Evolutionary conservation across 2,888 invertebrate genomes (phyloP).

Genomic region (Mesorhabditis belari): DNA sequence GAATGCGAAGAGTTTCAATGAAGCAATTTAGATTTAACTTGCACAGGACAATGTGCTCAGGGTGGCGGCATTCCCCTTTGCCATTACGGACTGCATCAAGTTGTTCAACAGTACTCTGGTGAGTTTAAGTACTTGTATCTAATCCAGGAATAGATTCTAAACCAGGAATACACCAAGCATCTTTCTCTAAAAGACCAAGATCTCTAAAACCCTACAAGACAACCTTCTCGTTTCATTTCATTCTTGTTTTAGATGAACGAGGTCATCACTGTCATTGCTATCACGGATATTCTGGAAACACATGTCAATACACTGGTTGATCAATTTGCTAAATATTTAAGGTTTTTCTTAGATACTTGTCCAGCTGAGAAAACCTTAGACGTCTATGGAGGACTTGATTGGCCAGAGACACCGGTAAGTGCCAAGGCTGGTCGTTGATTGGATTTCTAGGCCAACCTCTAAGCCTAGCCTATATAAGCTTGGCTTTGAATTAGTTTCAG

Average conservation of each 20-base stretch:
- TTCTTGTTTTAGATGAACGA: not conserved
- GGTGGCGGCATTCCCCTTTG: constrained; percentile 46
- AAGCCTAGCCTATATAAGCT: too few species aligned
- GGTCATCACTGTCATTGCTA: constrained; percentile 47
- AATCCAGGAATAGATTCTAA: too few species aligned
- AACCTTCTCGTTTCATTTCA: too few species aligned
- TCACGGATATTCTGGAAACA: constrained; percentile 41
- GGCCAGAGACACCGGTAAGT: constrained; percentile 37
- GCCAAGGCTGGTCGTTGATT: too few species aligned
- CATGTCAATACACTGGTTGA: constrained; percentile 34
- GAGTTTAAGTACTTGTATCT: too few species aligned
- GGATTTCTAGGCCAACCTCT: too few species aligned
- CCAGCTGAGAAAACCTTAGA: constrained; percentile 37
- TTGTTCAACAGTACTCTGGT: constrained; percentile 22
- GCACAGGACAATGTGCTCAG: constrained; percentile 39
- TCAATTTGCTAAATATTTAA: not conserved
- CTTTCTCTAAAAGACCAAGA: too few species aligned
- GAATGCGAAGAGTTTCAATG: not conserved
- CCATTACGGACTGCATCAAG: constrained; percentile 32
- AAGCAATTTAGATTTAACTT: constrained; percentile 35
- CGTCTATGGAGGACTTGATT: constrained; percentile 45
- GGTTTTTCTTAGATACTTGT: constrained; percentile 33
- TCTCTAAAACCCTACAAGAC: too few species aligned
- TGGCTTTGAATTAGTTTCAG: too few species aligned
- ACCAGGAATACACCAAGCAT: too few species aligned